Evolutionary conservation across 2,888 invertebrate genomes (phyloP), one percentile per base, ranked within the genome.

Genomic region (Chymomyza amoena): DNA sequence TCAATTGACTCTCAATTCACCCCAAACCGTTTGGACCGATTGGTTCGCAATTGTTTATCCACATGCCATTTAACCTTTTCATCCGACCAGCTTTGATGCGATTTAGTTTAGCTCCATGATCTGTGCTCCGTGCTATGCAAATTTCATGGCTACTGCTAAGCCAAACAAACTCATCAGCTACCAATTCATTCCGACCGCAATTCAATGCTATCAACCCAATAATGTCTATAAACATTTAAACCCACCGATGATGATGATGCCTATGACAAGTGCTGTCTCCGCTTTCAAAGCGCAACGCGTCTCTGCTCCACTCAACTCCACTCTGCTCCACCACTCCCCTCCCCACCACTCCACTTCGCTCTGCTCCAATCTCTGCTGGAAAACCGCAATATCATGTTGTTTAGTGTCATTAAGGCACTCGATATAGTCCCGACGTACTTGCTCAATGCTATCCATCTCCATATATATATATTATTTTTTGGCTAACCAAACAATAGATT

Each of bases 31-130:
- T 57, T 57, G 57, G 13, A 32, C 32, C 20, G 57, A 28, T 57
- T 57, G 57, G 13, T 57, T 57, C 28, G 32, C 57, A 28, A 57
- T 57, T 57, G 57, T 57, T 57, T 87, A 86, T 84, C 83, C 86
- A 87, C 85, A 87, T 83, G 83, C 86, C 83, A 83, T 83, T 88
- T 83, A 78, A 88, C 88, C 88, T 83, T 83, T 83, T 76, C 67
- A 61, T 64, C 65, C 7, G 70, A 59, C 39, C 72, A 54, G 5
- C 20, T 16, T 13, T 13, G 32, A 0, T 13, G 39, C 39, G 66
- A 68, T 71, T 69, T 76, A 71, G 75, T 81, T 76, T 78, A 72
- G 72, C 67, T 68, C 67, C 61, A 32, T 62, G 59, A 28, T 16
- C 54, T 13, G 13, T 54, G 54, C 18, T 52, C 54, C 16, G 50